phyloP scores from a whole-genome alignment of 2,113 vertebrate species.

The Zonotrichia leucophrys region DNA sequence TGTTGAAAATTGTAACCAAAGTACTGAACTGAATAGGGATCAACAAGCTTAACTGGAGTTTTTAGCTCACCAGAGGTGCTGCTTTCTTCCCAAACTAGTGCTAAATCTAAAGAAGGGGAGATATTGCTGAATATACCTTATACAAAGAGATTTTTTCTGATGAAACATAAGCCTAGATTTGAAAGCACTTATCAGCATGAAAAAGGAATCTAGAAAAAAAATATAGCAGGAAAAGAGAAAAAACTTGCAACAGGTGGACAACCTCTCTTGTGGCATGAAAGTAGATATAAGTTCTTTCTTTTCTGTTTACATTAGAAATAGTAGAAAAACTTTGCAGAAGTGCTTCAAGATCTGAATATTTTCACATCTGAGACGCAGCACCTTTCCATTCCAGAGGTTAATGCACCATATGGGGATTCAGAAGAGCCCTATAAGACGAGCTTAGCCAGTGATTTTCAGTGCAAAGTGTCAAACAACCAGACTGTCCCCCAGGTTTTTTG shows the following conservation, averaged over 20 bases:
- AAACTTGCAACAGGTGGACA: neutral
- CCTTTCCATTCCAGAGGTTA: neutral
- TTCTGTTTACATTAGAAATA: neutral
- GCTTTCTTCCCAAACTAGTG: neutral
- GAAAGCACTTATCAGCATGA: neutral
- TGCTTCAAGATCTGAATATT: neutral
- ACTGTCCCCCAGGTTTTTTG: rapidly evolving
- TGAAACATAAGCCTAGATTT: neutral
- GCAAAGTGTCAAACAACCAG: neutral
- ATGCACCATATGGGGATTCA: rapidly evolving
- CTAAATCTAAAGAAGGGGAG: neutral
- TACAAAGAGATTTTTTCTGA: neutral
- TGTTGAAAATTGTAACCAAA: neutral
- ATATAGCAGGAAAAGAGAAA: neutral
- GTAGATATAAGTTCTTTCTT: neutral
- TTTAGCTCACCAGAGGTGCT: neutral
- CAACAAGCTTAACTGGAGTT: neutral
- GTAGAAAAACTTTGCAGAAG: neutral
- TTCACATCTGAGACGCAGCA: neutral
- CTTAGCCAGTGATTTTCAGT: neutral
- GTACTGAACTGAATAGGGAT: neutral
- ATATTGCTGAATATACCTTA: neutral
- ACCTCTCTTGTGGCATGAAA: neutral
- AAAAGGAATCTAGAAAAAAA: neutral
- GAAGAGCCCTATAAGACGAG: neutral